phyloP scores from a whole-genome alignment of 2,113 vertebrate species.

The Colinus virginianus region DNA sequence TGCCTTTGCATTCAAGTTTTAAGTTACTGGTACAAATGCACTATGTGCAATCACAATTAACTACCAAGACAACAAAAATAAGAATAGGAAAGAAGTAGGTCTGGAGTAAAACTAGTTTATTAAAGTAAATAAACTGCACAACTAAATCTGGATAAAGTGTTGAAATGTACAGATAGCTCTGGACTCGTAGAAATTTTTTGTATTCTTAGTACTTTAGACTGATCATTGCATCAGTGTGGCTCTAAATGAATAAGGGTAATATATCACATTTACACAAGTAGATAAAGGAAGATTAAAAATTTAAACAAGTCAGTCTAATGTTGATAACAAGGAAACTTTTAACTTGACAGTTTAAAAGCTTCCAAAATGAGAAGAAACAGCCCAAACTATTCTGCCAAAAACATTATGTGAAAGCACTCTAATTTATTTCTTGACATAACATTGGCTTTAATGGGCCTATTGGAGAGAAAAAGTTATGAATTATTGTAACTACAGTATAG shows the following conservation, averaged over 20 bases:
- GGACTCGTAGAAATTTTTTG: background rate
- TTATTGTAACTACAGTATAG: background rate
- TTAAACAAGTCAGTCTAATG: background rate
- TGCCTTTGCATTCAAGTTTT: background rate
- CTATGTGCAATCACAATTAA: background rate
- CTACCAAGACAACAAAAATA: background rate
- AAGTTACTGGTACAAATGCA: background rate
- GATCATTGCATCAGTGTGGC: accelerated
- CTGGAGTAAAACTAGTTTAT: background rate
- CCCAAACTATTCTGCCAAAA: background rate
- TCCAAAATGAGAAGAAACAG: background rate
- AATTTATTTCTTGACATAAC: background rate
- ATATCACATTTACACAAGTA: background rate
- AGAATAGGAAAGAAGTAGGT: background rate
- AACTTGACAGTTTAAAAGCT: background rate
- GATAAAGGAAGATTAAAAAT: background rate
- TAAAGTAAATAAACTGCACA: background rate
- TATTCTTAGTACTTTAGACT: background rate
- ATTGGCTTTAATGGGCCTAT: background rate
- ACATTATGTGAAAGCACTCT: background rate
- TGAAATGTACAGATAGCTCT: accelerated
- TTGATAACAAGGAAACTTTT: background rate
- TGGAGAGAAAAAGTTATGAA: background rate
- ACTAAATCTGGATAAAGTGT: background rate
- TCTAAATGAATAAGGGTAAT: background rate